These are phyloP conservation scores for Microcebus jonahi DNA, from an alignment of 2,113 vertebrate species.

Conservation along the genomic window DNA sequence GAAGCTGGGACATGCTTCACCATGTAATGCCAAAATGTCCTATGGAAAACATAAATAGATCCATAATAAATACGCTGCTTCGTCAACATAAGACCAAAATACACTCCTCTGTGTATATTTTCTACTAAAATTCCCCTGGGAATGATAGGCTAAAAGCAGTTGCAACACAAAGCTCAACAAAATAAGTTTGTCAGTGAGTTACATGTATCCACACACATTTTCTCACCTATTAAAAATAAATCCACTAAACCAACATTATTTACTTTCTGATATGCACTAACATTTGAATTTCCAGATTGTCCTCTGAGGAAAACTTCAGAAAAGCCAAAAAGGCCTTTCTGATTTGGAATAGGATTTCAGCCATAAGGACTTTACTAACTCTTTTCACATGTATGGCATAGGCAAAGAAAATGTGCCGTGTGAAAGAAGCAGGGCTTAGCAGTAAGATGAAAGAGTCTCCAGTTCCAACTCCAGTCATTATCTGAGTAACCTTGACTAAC, in stretches of 20 bases:
- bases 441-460: neutral
- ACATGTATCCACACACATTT: neutral
- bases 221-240: conserved; percentile 26
- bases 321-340: neutral
- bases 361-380: neutral
- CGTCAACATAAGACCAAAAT: neutral
- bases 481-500: neutral
- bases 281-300: neutral
- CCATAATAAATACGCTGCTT: neutral
- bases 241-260: neutral
- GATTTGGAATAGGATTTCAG: neutral
- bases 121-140: neutral
- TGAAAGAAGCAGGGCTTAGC: neutral
- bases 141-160: neutral
- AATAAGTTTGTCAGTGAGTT: neutral
- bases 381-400: neutral
- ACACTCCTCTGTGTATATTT: neutral
- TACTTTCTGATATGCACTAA: neutral
- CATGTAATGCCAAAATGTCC: neutral
- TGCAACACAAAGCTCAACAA: neutral
- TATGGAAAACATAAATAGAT: neutral
- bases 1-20: neutral
- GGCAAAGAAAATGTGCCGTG: neutral
- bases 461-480: neutral
- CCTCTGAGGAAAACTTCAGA: neutral